Conservation (phyloP, 1,140 invertebrate species). For the Papilio dardanus region DNA sequence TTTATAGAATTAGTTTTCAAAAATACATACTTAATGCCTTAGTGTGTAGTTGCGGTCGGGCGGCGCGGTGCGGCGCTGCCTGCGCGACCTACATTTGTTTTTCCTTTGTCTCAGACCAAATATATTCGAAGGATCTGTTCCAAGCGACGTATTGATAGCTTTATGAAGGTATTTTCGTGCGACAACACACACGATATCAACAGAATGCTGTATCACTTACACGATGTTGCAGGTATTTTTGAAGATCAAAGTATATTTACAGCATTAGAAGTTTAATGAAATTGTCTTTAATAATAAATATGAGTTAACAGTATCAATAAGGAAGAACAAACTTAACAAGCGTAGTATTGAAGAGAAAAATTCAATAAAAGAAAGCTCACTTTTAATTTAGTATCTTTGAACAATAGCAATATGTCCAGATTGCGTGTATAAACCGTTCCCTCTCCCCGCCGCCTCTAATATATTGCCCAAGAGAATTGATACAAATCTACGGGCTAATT, state of each 20-base stretch:
- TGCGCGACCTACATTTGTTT: conserved; percentile 7
- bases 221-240: not conserved
- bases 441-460: not conserved
- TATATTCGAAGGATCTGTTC: not conserved
- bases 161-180: conserved; percentile 2
- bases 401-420: not conserved
- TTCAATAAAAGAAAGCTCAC: not conserved
- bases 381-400: not conserved
- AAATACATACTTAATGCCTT: not conserved
- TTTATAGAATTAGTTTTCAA: not conserved
- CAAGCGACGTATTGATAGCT: conserved; percentile 17
- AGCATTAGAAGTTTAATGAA: too few species aligned
- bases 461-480: conserved; percentile 18
- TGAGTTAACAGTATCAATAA: too few species aligned
- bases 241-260: too few species aligned
- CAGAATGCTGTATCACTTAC: not conserved
- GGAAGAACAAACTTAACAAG: not conserved
- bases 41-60: not conserved
- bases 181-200: not conserved
- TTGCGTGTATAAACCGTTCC: not conserved
- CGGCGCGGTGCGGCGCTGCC: not conserved
- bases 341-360: too few species aligned
- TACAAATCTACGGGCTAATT: conserved; percentile 29
- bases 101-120: conserved; percentile 20
- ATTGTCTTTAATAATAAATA: too few species aligned